Base-by-base conservation (phyloP, 2,113 vertebrate species). In the Rhinoptilus africanus region DNA sequence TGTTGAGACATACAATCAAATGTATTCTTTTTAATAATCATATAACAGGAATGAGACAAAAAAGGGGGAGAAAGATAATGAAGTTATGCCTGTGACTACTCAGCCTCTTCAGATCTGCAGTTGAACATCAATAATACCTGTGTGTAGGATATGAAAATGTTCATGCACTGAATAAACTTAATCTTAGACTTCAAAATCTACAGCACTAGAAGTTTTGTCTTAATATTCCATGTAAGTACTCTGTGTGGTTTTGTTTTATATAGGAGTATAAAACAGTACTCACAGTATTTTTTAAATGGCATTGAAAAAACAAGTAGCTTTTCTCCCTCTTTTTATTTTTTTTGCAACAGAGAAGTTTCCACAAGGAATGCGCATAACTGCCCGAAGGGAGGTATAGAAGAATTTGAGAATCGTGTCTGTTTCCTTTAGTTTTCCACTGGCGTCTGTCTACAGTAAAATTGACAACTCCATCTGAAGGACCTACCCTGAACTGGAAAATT, bases 391-490 rank as follows among this genome's bases (percentile, higher is more conserved):
- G 35, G 17, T 54, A 30, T 12, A 53, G 64, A 90, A 91, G n/a
- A 23, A 35, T 28, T 48, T 63, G 71, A 92, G 64, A 85, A 88
- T 63, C 14, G 0, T 63, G 74, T 62, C 73, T 90, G 51, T 57
- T 87, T 92, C 64, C 59, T 88, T 85, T 45, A 85, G 59, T 91
- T 94, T 94, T 81, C 75, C 85, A 8, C 88, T 62, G 50, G 35
- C 4, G 1, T 91, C 79, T 94, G 84, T 60, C 79, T 78, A 51
- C 59, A 69, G 45, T 35, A 85, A 88, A 88, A 93, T 21, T 94
- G 91, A 96, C 91, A 88, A 75, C 75, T 93, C 60, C 50, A 56
- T 88, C 51, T 85, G 71, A 94, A 78, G 50, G 75, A 78, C 75
- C 57, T 89, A 71, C 56, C 27, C 69, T 59, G 28, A 59, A 74